phyloP scores from a whole-genome alignment of 2,113 vertebrate genomes.

The Corydoras maculifer region DNA sequence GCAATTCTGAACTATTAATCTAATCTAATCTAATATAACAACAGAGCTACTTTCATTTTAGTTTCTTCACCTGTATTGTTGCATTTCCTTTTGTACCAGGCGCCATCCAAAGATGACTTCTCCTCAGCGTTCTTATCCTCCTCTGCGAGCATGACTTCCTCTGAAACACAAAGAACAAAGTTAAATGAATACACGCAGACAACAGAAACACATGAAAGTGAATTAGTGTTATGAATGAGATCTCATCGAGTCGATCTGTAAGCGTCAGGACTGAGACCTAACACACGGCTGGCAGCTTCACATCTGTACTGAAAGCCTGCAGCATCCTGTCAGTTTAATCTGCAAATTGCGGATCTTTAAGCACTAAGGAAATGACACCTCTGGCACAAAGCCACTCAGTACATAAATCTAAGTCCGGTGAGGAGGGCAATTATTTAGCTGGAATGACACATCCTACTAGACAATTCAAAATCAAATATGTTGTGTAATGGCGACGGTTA shows the following conservation, averaged over 20 bases:
- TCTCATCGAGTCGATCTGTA: constrained; percentile 1
- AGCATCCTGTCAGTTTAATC: constrained; percentile 9
- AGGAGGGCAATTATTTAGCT: neutral
- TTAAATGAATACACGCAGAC: constrained; percentile 14
- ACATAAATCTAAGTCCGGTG: neutral
- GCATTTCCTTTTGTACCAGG: constrained; percentile 67
- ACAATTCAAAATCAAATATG: neutral
- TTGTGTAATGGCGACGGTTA: neutral
- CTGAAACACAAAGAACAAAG: constrained; percentile 60
- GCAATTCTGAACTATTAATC: too few relatives aligned
- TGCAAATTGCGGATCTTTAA: constrained; percentile 1
- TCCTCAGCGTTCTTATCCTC: constrained; percentile 91
- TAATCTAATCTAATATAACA: too few relatives aligned
- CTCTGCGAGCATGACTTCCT: constrained; percentile 97
- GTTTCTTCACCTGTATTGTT: constrained; percentile 58
- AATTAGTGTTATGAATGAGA: neutral
- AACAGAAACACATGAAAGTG: constrained; percentile 17
- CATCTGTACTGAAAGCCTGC: constrained; percentile 3
- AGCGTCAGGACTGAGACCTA: neutral
- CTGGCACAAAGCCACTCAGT: neutral
- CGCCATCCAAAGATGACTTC: constrained; percentile 86
- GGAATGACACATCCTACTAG: neutral
- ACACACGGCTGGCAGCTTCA: neutral
- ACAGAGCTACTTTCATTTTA: too few relatives aligned
- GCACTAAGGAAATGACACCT: neutral